Evolutionary conservation across 2,797 vertebrate genomes (phyloP).

Genomic region (Gymnocypris eckloni): DNA sequence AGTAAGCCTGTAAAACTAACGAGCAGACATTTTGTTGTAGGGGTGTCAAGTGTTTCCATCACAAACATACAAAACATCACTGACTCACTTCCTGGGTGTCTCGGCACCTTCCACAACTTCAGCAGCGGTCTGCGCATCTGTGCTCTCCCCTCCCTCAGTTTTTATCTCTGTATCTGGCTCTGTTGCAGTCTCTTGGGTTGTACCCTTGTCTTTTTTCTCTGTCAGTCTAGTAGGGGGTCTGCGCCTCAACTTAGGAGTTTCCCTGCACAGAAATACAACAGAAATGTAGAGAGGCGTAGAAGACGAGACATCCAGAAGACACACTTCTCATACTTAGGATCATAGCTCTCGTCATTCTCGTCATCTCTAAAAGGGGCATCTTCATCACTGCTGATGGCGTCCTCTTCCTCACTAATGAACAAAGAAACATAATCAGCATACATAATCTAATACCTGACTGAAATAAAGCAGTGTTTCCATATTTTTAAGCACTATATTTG

Average conservation of each 20-base stretch:
- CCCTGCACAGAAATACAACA: constrained; percentile 73
- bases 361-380: constrained; percentile 95
- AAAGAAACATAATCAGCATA: constrained; percentile 5
- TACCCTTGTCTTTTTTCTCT: constrained; percentile 86
- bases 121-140: constrained; percentile 85
- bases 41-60: background rate
- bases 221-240: constrained; percentile 81
- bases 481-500: background rate
- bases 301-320: background rate
- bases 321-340: constrained; percentile 88
- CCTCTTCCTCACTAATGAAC: constrained; percentile 83
- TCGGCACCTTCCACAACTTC: constrained; percentile 88
- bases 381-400: constrained; percentile 91
- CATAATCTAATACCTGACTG: background rate
- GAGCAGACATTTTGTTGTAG: background rate
- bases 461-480: background rate
- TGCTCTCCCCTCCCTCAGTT: constrained; percentile 80
- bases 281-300: constrained; percentile 7
- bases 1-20: background rate
- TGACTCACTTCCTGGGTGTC: constrained; percentile 91
- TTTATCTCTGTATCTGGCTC: constrained; percentile 84
- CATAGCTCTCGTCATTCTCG: constrained; percentile 94
- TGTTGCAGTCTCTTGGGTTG: constrained; percentile 82
- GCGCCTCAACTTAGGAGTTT: constrained; percentile 86
- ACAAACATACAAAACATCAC: background rate